Percentiles rank a stretch among this genome's conserved stretches.
These are phyloP conservation scores for Lasioglossum villosulum DNA, from an alignment of 2,888 invertebrate genomes.

Conservation along the genomic window DNA sequence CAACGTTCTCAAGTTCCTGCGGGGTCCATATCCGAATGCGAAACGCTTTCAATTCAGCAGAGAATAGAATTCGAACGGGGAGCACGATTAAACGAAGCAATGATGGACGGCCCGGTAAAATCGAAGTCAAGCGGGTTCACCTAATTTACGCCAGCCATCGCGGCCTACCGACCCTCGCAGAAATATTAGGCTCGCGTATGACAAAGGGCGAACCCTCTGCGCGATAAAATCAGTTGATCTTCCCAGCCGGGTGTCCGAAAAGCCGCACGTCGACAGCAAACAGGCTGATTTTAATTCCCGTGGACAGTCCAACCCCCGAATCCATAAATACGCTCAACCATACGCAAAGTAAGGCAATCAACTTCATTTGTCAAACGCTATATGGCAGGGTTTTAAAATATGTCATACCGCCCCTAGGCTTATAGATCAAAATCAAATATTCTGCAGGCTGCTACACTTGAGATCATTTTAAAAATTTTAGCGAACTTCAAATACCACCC, in stretches of 20 bases:
- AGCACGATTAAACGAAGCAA: slow-evolving; percentile 33
- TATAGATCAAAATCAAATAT: neutral
- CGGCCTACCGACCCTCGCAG: slow-evolving; percentile 50
- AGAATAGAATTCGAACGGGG: neutral
- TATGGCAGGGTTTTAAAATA: neutral
- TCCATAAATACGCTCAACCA: slow-evolving; percentile 74
- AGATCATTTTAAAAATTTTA: neutral
- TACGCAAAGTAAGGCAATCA: slow-evolving; percentile 8
- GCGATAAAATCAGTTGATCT: slow-evolving; percentile 62
- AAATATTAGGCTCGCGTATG: slow-evolving; percentile 58
- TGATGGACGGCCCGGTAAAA: slow-evolving; percentile 2
- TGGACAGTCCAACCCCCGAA: slow-evolving; percentile 70
- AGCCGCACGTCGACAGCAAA: slow-evolving; percentile 75
- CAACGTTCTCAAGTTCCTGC: slow-evolving; percentile 6
- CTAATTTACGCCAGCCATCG: slow-evolving; percentile 52
- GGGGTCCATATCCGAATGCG: neutral
- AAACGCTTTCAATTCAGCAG: neutral
- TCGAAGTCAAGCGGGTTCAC: slow-evolving; percentile 46
- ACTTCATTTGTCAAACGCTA: slow-evolving; percentile 15
- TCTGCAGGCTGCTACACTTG: neutral
- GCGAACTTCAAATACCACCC: neutral
- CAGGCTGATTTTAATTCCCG: slow-evolving; percentile 79
- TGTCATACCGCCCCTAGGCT: neutral
- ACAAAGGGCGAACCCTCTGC: slow-evolving; percentile 38
- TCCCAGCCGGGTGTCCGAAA: slow-evolving; percentile 60